phyloP scores from a whole-genome alignment of 2,797 vertebrate genomes.

The Sandelia bainsii region DNA sequence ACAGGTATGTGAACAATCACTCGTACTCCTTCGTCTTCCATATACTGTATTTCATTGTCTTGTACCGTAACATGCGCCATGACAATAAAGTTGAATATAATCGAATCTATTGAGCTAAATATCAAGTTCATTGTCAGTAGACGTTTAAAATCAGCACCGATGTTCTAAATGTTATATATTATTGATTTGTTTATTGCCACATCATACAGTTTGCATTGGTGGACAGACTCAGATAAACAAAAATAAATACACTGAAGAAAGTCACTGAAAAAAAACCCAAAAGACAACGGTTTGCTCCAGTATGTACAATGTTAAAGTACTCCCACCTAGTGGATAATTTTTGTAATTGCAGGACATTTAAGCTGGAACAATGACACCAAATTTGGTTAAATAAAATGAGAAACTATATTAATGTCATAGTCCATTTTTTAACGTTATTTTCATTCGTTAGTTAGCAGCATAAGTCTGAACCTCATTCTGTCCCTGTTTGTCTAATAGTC shows the following conservation, averaged over 20 bases:
- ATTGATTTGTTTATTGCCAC: background rate
- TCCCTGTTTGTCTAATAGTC: conserved; percentile 61
- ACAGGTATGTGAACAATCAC: conserved; percentile 40
- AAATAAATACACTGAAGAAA: background rate
- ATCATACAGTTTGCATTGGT: background rate
- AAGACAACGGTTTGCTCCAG: background rate
- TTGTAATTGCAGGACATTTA: background rate
- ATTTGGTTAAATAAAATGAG: background rate
- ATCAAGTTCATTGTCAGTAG: background rate
- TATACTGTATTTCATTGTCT: too few species aligned
- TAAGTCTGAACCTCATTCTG: background rate
- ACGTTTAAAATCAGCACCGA: background rate
- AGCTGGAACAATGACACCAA: background rate
- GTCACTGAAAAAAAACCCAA: background rate
- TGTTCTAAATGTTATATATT: background rate
- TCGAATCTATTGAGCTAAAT: background rate
- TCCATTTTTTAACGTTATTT: background rate
- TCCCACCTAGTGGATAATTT: conserved; percentile 57
- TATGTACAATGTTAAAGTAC: background rate
- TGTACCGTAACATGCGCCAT: too few species aligned
- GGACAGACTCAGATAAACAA: background rate
- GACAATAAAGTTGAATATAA: too few species aligned
- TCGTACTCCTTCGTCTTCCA: background rate
- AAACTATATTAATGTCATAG: background rate
- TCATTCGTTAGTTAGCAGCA: background rate